Percentiles rank a stretch among this genome's conserved stretches.
phyloP scores from a whole-genome alignment of 2,113 vertebrate species.

The Carassius gibelio region DNA sequence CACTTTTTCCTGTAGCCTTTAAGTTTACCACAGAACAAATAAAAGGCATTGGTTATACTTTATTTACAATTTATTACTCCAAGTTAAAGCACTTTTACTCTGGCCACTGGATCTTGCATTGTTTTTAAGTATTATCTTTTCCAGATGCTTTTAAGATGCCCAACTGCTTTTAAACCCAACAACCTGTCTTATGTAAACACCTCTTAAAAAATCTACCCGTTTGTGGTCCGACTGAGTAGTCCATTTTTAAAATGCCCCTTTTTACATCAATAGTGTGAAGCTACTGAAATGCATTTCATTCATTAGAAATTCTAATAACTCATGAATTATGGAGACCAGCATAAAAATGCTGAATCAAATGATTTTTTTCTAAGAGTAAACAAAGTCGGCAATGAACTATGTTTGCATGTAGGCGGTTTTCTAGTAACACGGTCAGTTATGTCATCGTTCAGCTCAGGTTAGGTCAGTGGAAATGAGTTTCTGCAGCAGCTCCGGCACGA shows the following conservation, averaged over 20 bases:
- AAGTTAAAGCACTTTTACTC: not conserved
- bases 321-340: not conserved
- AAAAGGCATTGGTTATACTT: not conserved
- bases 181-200: not conserved
- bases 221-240: not conserved
- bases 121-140: not conserved
- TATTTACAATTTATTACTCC: not conserved
- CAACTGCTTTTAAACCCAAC: not conserved
- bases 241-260: not conserved
- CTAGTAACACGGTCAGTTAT: not conserved
- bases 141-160: no score
- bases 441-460: not conserved
- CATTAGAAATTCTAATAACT: not conserved
- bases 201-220: not conserved
- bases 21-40: no score
- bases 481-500: not conserved
- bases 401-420: not conserved
- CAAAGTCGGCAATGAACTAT: not conserved
- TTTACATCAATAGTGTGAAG: not conserved
- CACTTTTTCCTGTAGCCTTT: no score
- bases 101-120: not conserved
- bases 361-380: not conserved
- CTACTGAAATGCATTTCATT: not conserved
- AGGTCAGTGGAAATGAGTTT: not conserved
- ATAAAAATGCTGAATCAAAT: not conserved